These are phyloP conservation scores for Acanthisitta chloris DNA, from an alignment of 2,113 vertebrate species.

Conservation along the genomic window DNA sequence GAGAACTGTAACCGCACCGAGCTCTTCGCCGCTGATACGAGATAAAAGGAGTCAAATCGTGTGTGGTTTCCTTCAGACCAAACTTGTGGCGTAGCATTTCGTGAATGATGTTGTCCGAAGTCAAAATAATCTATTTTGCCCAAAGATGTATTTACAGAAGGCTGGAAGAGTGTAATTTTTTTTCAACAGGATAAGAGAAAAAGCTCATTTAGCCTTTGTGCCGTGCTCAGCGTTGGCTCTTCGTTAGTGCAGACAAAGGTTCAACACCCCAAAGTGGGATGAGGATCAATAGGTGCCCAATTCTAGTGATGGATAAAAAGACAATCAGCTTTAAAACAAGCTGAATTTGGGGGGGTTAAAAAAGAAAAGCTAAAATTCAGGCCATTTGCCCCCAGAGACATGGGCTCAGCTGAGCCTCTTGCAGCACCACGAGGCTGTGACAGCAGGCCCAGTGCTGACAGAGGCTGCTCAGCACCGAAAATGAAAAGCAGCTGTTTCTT, in stretches of 20 bases:
- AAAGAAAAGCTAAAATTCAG: background rate
- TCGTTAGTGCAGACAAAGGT: background rate
- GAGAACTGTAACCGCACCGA: constrained; percentile 51
- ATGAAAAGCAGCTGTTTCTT: constrained; percentile 10
- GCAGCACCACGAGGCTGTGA: background rate
- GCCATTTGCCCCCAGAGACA: background rate
- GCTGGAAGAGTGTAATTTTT: background rate
- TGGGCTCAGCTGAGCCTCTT: background rate
- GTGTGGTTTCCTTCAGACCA: constrained; percentile 64
- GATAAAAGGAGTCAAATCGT: constrained; percentile 41
- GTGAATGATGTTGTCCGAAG: constrained; percentile 41
- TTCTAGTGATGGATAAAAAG: background rate
- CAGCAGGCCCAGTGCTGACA: background rate
- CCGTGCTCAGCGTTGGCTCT: accelerated
- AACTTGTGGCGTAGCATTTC: background rate
- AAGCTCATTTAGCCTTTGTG: background rate
- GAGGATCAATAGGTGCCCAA: background rate
- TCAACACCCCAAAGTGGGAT: accelerated
- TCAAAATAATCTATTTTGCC: constrained; percentile 33
- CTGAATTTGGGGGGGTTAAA: background rate
- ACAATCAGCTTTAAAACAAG: background rate
- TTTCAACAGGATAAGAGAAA: background rate
- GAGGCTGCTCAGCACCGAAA: background rate
- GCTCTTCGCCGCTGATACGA: constrained; percentile 31
- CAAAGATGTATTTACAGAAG: background rate